A percentile compares a stretch with the other conserved stretches of the same genome.
phyloP scores from a whole-genome alignment of 2,113 vertebrate species.

The Rafetus swinhoei region DNA sequence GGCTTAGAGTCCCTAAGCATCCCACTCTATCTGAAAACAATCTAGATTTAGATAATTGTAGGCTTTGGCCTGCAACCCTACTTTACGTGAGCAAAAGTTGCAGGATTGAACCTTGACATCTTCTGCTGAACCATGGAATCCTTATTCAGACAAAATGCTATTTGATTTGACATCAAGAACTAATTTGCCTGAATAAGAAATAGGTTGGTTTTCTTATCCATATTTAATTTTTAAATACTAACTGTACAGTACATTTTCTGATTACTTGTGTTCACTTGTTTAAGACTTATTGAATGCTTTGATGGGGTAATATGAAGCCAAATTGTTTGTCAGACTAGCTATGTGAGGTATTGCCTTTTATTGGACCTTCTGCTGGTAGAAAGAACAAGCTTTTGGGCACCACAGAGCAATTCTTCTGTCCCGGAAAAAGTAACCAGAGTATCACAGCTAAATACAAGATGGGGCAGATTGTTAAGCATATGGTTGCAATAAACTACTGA shows the following conservation, averaged over 20 bases:
- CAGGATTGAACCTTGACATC: neutral
- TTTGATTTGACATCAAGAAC: neutral
- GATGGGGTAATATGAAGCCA: neutral
- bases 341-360: neutral
- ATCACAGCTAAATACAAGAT: neutral
- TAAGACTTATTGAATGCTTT: neutral
- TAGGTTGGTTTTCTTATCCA: neutral
- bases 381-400: no score
- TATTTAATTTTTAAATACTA: neutral
- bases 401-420: neutral
- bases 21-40: neutral
- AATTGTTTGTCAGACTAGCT: conserved; percentile 37
- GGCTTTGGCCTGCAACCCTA: neutral
- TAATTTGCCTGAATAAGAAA: neutral
- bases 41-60: neutral
- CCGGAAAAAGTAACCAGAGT: neutral
- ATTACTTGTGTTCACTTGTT: neutral
- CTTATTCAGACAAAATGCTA: neutral
- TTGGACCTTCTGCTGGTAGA: neutral
- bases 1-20: neutral
- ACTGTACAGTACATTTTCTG: conserved; percentile 17
- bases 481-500: neutral
- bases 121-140: neutral
- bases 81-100: neutral
- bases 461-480: neutral